Evolutionary conservation across 2,888 invertebrate genomes (phyloP).

Genomic region (Lissonota sp.): DNA sequence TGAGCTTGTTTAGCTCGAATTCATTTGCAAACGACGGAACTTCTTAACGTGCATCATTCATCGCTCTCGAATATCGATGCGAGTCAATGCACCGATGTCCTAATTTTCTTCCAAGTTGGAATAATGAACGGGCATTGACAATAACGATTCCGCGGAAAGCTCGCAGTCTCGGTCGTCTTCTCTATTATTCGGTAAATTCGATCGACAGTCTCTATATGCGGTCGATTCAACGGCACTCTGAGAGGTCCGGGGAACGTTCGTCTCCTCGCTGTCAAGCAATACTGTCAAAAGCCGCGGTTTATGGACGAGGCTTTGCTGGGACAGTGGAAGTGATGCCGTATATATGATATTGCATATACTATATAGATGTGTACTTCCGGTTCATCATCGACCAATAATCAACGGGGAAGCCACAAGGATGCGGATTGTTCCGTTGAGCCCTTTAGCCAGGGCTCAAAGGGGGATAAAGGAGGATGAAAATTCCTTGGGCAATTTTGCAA

Average conservation of each 20-base stretch:
- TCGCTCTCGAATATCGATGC: slow-evolving; percentile 17
- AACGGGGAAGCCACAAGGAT: slow-evolving; percentile 27
- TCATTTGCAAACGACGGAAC: too few relatives aligned
- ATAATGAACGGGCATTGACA: too few relatives aligned
- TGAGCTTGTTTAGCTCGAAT: too few relatives aligned
- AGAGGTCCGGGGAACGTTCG: slow-evolving; percentile 22
- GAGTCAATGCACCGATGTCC: slow-evolving; percentile 3
- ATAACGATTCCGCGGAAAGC: too few relatives aligned
- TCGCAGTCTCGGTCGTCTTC: background rate
- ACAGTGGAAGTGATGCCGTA: slow-evolving; percentile 13
- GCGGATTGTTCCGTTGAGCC: background rate
- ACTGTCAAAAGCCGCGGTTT: background rate
- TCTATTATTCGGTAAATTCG: slow-evolving; percentile 45
- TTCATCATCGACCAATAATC: slow-evolving; percentile 61
- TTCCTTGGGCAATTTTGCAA: too few relatives aligned
- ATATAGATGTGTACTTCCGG: slow-evolving; percentile 52
- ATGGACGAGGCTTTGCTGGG: too few relatives aligned
- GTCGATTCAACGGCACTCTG: slow-evolving; percentile 36
- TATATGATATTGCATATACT: too few relatives aligned
- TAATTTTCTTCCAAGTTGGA: background rate
- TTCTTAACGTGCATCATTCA: background rate
- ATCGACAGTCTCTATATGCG: slow-evolving; percentile 24
- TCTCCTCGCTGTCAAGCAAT: slow-evolving; percentile 40
- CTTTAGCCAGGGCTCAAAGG: too few relatives aligned
- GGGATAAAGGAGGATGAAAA: background rate